These are phyloP conservation scores for Cyclophora albipunctata DNA, from an alignment of 2,888 invertebrate genomes.

Conservation along the genomic window DNA sequence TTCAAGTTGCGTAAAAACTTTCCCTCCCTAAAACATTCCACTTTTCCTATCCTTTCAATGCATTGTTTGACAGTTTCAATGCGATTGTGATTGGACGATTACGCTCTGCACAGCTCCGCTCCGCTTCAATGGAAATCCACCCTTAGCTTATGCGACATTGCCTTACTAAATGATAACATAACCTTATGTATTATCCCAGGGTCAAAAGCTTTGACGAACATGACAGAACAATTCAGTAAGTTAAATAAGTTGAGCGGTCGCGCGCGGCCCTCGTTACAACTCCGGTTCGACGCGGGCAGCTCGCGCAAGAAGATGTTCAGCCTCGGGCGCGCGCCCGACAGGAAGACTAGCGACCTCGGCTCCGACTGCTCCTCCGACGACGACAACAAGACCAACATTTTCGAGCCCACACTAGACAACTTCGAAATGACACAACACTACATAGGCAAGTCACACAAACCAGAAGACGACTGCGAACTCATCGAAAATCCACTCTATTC, in stretches of 20 bases:
- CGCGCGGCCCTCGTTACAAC: slow-evolving; percentile 66
- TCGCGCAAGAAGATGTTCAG: slow-evolving; percentile 68
- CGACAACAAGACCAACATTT: slow-evolving; percentile 64
- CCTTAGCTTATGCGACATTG: background rate
- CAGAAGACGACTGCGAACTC: slow-evolving; percentile 57
- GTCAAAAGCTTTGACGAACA: slow-evolving; percentile 88
- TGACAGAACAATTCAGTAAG: slow-evolving; percentile 91
- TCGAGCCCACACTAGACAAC: slow-evolving; percentile 68
- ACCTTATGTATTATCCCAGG: slow-evolving; percentile 64
- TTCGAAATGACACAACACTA: slow-evolving; percentile 69
- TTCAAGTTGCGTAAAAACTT: no score
- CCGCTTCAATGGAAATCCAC: no score
- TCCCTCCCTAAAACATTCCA: no score
- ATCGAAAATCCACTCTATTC: slow-evolving; percentile 66
- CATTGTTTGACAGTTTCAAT: no score
- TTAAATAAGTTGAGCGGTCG: slow-evolving; percentile 81
- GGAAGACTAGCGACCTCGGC: slow-evolving; percentile 79
- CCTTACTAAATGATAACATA: background rate
- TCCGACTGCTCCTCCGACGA: slow-evolving; percentile 74
- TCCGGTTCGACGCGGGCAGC: slow-evolving; percentile 63
- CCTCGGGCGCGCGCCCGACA: slow-evolving; percentile 46
- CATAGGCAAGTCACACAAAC: slow-evolving; percentile 48
- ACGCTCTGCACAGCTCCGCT: no score
- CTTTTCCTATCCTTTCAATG: no score
- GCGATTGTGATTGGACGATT: no score